Base-by-base conservation (phyloP, 2,113 vertebrate genomes). In the Proteles cristata region DNA sequence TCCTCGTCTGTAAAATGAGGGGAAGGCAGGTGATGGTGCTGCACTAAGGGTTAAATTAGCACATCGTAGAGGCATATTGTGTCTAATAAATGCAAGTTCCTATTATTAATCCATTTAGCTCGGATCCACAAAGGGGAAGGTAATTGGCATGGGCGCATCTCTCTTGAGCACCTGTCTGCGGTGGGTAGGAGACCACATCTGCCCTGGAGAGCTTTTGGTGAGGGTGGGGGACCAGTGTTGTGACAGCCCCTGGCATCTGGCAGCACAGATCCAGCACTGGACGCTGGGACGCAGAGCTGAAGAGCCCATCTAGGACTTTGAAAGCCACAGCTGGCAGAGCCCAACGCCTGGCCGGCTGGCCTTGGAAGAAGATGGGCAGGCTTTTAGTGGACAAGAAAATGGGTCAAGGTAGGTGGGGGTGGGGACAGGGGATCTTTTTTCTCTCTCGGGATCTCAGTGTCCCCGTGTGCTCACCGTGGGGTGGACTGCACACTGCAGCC, bases 191-290 rank as follows among this genome's bases (percentile, higher is more conserved):
- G 48, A 8, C 1, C 0, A 1, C 33, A 39, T 71, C 35, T 63
- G 33, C 33, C 28, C 48, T 82, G 66, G 55, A 50, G n/a, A 35
- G 31, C 73, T n/a, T 19, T 45, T 15, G 2, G 15, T n/a, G 80
- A 79, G 33, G 69, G 28, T 10, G n/a, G 71, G 77, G 79, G 45
- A 17, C 77, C 58, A 10, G 26, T 1, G 26, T 69, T 28, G 2
- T 0, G 2, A 83, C 86, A 66, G 45, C 11, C 12, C 25, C 33
- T 11, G 4, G 28, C 58, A 14, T 35, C 74, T 79, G 63, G 50
- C 79, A 28, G 33, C 6, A 1, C 23, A 10, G 19, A 10, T 43
- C 15, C 4, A 1, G 35, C 33, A 2, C 53, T 3, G 28, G 0
- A 0, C 7, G n/a, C 58, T 71, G 68, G 80, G 4, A 8, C 7